Conservation (phyloP, 2,888 invertebrate species). For the Noctua pronuba region DNA sequence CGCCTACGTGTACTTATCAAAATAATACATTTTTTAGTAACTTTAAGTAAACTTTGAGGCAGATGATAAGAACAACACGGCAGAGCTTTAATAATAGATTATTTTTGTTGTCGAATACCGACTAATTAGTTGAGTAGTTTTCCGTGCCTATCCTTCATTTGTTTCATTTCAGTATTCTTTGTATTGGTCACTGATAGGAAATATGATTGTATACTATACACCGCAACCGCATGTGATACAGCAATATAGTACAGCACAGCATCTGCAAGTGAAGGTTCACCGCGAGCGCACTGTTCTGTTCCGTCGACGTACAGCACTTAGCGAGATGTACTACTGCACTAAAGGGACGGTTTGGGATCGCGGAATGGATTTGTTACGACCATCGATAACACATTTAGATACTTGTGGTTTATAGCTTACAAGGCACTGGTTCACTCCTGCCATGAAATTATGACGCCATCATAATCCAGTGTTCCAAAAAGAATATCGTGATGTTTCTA, state of each 20-base stretch:
- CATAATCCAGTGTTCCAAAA: slow-evolving; percentile 7
- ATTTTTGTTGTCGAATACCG: not conserved
- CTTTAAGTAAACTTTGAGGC: not conserved
- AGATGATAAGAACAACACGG: not conserved
- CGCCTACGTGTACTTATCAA: slow-evolving; percentile 4
- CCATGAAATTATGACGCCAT: not conserved
- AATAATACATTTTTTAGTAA: not conserved
- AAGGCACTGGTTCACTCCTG: slow-evolving; percentile 10
- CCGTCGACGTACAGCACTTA: slow-evolving; percentile 14
- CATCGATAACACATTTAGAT: slow-evolving; percentile 29
- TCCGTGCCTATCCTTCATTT: not conserved
- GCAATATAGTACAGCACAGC: not conserved
- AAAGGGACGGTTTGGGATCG: slow-evolving; percentile 34
- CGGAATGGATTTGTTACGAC: slow-evolving; percentile 49
- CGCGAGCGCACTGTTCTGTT: slow-evolving; percentile 4
- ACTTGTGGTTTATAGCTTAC: slow-evolving; percentile 26
- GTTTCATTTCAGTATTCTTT: not conserved
- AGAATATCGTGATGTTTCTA: not conserved
- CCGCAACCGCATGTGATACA: too few relatives aligned
- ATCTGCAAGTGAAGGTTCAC: not conserved
- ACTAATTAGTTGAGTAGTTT: not conserved
- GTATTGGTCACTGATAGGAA: not conserved
- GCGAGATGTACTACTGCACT: slow-evolving; percentile 3
- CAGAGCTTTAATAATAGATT: not conserved
- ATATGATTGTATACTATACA: not conserved